Evolutionary conservation across 1,140 invertebrate species (phyloP).

Genomic region (Cephus cinctus): DNA sequence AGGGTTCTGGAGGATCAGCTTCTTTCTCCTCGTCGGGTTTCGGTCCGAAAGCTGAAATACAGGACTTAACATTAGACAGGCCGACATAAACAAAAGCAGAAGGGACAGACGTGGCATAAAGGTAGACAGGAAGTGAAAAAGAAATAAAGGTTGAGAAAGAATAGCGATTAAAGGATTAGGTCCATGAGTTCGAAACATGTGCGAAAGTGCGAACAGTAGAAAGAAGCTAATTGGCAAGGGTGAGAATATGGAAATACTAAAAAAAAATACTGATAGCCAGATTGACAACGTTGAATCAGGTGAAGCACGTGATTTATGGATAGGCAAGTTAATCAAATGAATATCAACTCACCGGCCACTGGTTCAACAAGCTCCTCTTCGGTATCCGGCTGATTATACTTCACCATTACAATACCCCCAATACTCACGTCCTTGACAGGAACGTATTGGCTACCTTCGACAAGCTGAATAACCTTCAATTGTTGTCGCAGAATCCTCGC

Average conservation of each 20-base stretch:
- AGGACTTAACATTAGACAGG: too few species aligned
- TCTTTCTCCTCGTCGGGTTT: constrained; percentile 94
- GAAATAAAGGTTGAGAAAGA: too few species aligned
- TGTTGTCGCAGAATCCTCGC: constrained; percentile 92
- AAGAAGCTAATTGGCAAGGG: constrained; percentile 17
- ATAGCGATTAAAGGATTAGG: too few species aligned
- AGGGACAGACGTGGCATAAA: too few species aligned
- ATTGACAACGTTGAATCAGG: constrained; percentile 24
- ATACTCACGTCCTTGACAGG: constrained; percentile 90
- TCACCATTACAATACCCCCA: constrained; percentile 95
- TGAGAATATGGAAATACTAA: constrained; percentile 14
- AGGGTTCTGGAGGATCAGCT: constrained; percentile 94
- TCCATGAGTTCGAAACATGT: too few species aligned
- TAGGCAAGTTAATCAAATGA: too few species aligned
- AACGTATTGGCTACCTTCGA: constrained; percentile 77
- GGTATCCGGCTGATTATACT: constrained; percentile 72
- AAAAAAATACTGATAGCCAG: background rate
- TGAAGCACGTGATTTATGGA: too few species aligned
- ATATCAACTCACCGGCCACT: constrained; percentile 66
- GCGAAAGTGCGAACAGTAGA: too few species aligned
- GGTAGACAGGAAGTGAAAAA: too few species aligned
- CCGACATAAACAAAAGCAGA: too few species aligned
- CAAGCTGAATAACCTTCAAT: constrained; percentile 80
- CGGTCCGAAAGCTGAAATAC: constrained; percentile 78
- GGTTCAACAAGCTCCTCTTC: constrained; percentile 90